Evolutionary conservation across 2,888 invertebrate species (phyloP), one percentile per base, ranked within the genome.

Genomic region (Diachrysia chrysitis): DNA sequence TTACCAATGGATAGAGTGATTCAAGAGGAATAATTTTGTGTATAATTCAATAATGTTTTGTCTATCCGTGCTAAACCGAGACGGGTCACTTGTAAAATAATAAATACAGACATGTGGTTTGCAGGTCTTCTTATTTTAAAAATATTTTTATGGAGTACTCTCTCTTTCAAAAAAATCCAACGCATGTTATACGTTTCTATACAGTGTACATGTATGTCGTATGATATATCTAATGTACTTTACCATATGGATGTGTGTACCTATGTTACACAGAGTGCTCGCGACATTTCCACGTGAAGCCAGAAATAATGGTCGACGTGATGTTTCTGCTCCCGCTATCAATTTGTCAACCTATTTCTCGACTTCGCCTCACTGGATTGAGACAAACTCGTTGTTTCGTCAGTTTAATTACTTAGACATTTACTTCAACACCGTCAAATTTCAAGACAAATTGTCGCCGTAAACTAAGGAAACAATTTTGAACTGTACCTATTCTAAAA

Each of bases 331-430:
- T 53, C 63, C 51, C 37, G 53, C 71, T 60, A 75, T 65, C 71
- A 78, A 78, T 74, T 76, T 76, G 59, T 76, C 76, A 78, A 76
- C 64, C 76, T 70, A 63, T 66, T 64, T 57, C 66, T 35, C 58
- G 17, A 57, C 62, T 64, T 59, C 54, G 37, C 59, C 57, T 63
- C 59, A 66, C 56, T 71, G 21, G 56, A 65, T 76, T 63, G 56
- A 74, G 71, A 75, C 63, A 56, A 78, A 65, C 67, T 58, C 25
- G 17, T 53, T 73, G 53, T 75, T 72, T 64, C 69, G 60, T 66
- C 79, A 78, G 53, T 65, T 63, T 79, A 76, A 76, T 71, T 63
- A 71, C 64, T 21, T 6, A 48, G 46, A 63, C 19, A 60, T 67
- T 76, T 63, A 58, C 46, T 54, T 51, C 19, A 71, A 70, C 62